Evolutionary conservation across 2,113 vertebrate genomes (phyloP).

Genomic region (Aptenodytes patagonicus): DNA sequence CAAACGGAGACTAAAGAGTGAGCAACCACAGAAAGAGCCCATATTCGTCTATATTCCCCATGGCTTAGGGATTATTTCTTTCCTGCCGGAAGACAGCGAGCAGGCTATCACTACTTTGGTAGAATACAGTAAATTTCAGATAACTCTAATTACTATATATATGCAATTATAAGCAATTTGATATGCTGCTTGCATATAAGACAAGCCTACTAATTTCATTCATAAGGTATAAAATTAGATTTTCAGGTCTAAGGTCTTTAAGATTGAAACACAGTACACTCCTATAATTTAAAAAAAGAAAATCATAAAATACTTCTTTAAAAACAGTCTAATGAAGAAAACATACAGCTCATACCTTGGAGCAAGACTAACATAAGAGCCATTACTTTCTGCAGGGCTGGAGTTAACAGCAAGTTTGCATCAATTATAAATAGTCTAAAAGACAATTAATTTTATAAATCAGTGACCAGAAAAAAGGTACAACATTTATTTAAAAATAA

Average conservation of each 20-base stretch:
- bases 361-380: slow-evolving; percentile 9
- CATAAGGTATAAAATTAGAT: neutral
- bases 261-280: neutral
- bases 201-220: neutral
- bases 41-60: neutral
- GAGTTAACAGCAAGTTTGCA: slow-evolving; percentile 79
- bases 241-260: neutral
- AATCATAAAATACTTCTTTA: neutral
- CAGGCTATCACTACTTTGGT: neutral
- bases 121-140: neutral
- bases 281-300: neutral
- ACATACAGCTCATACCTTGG: slow-evolving; percentile 57
- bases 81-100: neutral
- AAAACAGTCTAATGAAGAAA: neutral
- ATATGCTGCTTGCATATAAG: neutral
- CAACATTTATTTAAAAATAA: neutral
- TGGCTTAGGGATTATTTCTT: neutral
- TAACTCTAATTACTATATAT: neutral
- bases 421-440: slow-evolving; percentile 90
- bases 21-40: neutral
- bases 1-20: accelerated
- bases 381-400: slow-evolving; percentile 70
- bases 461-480: neutral
- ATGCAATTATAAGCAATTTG: neutral
- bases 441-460: slow-evolving; percentile 1